Evolutionary conservation across 2,797 vertebrate species (phyloP).

Genomic region (Anableps anableps): DNA sequence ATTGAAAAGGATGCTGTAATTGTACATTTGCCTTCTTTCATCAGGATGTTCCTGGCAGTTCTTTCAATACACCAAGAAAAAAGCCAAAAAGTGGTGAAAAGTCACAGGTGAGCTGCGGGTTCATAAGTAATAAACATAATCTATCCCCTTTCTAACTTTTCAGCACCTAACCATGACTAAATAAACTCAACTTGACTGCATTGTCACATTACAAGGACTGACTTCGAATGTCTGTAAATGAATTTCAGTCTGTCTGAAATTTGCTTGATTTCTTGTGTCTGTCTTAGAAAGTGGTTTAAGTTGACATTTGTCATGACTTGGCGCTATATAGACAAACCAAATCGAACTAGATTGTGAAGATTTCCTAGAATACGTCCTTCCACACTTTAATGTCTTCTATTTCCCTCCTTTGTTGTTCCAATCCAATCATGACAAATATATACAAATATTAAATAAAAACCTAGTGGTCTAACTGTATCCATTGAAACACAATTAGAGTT

Average conservation of each 20-base stretch:
- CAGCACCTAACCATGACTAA: not conserved
- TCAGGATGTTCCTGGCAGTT: constrained; percentile 3
- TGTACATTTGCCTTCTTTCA: not conserved
- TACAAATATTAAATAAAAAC: not conserved
- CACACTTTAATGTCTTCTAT: not conserved
- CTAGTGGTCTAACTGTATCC: not conserved
- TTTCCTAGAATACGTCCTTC: not conserved
- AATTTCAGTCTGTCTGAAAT: not conserved
- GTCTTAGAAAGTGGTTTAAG: not conserved
- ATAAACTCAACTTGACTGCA: not conserved
- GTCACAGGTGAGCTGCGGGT: not conserved
- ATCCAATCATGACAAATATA: not conserved
- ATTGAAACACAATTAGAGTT: not conserved
- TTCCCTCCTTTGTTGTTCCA: not conserved
- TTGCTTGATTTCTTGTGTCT: not conserved
- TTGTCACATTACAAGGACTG: not conserved
- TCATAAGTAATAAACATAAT: not conserved
- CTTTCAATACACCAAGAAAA: not conserved
- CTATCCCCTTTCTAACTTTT: not conserved
- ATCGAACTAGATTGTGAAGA: not conserved
- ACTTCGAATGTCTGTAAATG: not conserved
- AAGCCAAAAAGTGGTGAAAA: not conserved
- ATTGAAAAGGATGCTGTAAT: not conserved
- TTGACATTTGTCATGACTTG: not conserved
- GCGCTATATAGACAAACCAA: not conserved